These are phyloP conservation scores for Hormiphora californensis DNA, from an alignment of 37 sponge, comb jelly and placozoan genomes.

Conservation along the genomic window DNA sequence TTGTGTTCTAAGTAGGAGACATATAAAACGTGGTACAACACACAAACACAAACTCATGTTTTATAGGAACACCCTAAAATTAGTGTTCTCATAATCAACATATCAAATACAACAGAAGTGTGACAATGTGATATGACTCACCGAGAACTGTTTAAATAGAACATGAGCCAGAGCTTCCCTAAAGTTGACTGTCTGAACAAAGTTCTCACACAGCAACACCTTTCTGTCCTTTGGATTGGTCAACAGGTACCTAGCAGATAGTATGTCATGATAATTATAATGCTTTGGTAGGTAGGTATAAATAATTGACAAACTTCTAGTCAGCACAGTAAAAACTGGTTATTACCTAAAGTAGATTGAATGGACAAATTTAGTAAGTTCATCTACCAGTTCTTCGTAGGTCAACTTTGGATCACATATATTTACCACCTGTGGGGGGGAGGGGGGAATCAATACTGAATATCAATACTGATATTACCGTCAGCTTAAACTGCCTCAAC, in stretches of 20 bases:
- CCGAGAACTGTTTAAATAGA: slow-evolving; percentile 37
- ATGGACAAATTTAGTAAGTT: slow-evolving; percentile 19
- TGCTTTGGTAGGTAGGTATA: background rate
- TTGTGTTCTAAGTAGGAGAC: background rate
- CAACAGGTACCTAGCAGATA: background rate
- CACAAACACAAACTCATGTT: too few species aligned
- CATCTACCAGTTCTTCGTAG: background rate
- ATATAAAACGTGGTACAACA: background rate
- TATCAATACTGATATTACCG: too few species aligned
- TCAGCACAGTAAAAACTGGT: background rate
- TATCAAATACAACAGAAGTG: background rate
- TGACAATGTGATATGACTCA: background rate
- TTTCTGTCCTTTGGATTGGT: slow-evolving; percentile 47
- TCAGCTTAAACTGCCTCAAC: too few species aligned
- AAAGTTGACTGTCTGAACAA: background rate
- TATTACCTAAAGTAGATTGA: slow-evolving; percentile 14
- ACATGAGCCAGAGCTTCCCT: slow-evolving; percentile 26
- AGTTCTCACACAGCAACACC: slow-evolving; percentile 41
- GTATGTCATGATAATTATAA: background rate
- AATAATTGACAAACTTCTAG: background rate
- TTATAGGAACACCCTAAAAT: background rate
- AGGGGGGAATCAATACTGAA: too few species aligned
- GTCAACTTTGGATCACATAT: background rate
- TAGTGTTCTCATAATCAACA: background rate
- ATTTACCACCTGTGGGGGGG: slow-evolving; percentile 19